Evolutionary conservation across 2,113 vertebrate species (phyloP).

Genomic region (Numida meleagris): DNA sequence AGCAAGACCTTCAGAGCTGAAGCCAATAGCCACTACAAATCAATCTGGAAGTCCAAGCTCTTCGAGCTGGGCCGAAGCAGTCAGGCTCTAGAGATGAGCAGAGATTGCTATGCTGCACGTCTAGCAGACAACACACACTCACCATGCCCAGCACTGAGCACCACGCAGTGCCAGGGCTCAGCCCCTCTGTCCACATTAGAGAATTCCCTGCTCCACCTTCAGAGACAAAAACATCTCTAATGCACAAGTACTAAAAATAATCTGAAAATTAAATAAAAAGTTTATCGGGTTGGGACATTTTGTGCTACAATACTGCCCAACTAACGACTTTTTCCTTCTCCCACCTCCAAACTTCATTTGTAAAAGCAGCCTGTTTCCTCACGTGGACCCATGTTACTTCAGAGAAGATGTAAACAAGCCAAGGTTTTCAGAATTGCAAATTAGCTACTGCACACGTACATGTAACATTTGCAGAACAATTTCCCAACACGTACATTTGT

Average conservation of each 20-base stretch:
- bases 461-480: constrained; percentile 23
- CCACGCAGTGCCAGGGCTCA: not conserved
- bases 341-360: not conserved
- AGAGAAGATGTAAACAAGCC: not conserved
- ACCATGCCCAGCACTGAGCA: not conserved
- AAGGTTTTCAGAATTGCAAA: constrained; percentile 28
- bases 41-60: not conserved
- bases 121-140: not conserved
- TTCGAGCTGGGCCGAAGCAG: not conserved
- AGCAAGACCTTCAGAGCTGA: not conserved
- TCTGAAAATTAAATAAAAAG: constrained; percentile 5
- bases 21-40: not conserved
- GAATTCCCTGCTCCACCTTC: not conserved
- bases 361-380: constrained; percentile 9
- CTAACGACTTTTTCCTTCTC: not conserved
- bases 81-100: not conserved
- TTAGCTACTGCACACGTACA: constrained; percentile 50
- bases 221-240: not conserved
- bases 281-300: constrained; percentile 39
- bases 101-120: not conserved
- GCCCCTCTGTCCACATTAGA: not conserved
- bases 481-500: constrained; percentile 48
- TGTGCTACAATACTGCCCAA: not conserved
- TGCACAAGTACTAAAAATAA: constrained; percentile 25
- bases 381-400: not conserved